These are phyloP conservation scores for Dryobates pubescens DNA, from an alignment of 2,797 vertebrate species.

Conservation along the genomic window DNA sequence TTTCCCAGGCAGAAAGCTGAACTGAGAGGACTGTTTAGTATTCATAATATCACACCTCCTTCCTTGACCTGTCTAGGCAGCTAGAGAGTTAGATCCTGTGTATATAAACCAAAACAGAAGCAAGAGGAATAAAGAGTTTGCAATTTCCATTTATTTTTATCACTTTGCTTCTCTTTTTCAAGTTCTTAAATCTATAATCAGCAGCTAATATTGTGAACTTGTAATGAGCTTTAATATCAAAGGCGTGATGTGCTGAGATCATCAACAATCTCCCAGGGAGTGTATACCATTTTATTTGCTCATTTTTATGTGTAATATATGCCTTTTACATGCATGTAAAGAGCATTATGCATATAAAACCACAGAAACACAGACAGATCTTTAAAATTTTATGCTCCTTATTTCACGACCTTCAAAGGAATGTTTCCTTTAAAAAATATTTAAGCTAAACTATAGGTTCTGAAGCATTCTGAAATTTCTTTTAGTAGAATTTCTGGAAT, in stretches of 20 bases:
- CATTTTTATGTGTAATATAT: not conserved
- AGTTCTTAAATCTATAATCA: not conserved
- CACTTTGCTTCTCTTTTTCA: not conserved
- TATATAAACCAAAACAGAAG: not conserved
- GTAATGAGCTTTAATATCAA: not conserved
- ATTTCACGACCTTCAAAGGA: not conserved
- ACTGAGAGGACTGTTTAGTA: conserved; percentile 23
- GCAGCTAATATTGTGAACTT: not conserved
- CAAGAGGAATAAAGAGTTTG: not conserved
- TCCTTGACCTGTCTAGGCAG: not conserved
- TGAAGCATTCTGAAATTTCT: conserved; percentile 23
- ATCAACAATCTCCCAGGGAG: not conserved
- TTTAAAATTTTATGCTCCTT: not conserved
- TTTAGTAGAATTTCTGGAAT: conserved; percentile 51
- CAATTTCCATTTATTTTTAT: not conserved
- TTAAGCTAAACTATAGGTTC: not conserved
- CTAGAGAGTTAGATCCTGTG: not conserved
- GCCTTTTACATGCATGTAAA: not conserved
- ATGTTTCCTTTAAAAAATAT: not conserved
- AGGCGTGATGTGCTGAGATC: not conserved
- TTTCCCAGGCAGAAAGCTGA: not conserved
- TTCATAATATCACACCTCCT: conserved; percentile 3
- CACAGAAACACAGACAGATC: not conserved
- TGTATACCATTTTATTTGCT: not conserved
- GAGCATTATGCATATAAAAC: not conserved